Evolutionary conservation across 2,888 invertebrate species (phyloP).

Genomic region (Megalurothrips usitatus): DNA sequence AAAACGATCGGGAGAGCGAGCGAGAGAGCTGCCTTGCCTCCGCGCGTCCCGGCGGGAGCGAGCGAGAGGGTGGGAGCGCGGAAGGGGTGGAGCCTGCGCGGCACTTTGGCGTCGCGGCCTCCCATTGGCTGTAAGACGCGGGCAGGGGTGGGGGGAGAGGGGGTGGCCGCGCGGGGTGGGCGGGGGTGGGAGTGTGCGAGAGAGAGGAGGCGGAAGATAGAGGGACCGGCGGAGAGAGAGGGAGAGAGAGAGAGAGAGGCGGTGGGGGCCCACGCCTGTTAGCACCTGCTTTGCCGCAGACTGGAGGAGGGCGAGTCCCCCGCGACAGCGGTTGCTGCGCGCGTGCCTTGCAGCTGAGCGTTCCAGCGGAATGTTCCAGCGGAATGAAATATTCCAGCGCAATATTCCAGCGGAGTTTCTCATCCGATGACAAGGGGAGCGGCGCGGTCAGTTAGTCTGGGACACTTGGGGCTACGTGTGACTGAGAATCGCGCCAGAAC

Average conservation of each 20-base stretch:
- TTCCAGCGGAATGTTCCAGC: too few species aligned
- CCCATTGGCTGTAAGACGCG: neutral
- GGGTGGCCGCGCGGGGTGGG: neutral
- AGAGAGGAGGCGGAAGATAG: neutral
- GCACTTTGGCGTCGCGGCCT: neutral
- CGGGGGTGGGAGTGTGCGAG: neutral
- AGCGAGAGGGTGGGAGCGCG: neutral
- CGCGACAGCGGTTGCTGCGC: neutral
- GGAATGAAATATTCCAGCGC: too few species aligned
- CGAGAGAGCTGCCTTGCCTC: neutral
- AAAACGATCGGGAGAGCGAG: neutral
- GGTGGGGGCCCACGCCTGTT: neutral
- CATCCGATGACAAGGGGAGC: too few species aligned
- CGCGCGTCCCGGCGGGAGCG: neutral
- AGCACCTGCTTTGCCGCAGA: conserved; percentile 15
- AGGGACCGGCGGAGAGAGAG: neutral
- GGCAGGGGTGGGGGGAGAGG: neutral
- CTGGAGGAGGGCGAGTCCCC: neutral
- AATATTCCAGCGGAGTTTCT: too few species aligned
- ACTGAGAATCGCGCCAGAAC: too few species aligned
- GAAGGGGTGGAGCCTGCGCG: neutral
- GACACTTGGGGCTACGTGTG: too few species aligned
- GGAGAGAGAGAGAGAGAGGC: neutral
- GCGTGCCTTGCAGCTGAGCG: too few species aligned
- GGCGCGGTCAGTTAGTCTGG: too few species aligned